Evolutionary conservation across 2,113 vertebrate species (phyloP), one percentile per base, ranked within the genome.

Genomic region (Tetrao urogallus): DNA sequence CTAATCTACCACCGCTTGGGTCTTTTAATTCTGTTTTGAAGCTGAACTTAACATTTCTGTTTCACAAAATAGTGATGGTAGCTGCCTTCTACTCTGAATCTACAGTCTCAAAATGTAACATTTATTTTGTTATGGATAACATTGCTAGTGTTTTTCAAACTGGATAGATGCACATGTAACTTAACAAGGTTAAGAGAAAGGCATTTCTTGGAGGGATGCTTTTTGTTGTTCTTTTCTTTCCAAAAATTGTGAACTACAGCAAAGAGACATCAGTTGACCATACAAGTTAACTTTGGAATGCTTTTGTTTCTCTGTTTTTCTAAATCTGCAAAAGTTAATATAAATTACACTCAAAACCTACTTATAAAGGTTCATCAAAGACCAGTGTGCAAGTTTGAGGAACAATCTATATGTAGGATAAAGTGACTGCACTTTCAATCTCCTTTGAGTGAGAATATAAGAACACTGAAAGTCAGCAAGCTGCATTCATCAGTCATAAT

Each of bases 401-500:
- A 57, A 25, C 4, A 2, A 16, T 42, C 17, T 28, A 38, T 38
- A 38, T 38, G 38, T 38, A 34, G 11, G 8, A 8, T 30, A 8
- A 6, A 2, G 3, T 63, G 57, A 36, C 11, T 40, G 7, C 10
- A 10, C 1, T 50, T 61, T 81, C 54, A 45, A 34, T n/a, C 40
- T 84, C 15, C 21, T 38, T 5, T 74, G 61, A 70, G 13, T 61
- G 18, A 45, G 10, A 61, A 61, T 4, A 57, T 34, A 45, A 12
- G 45, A 36, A 34, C 66, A 34, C 18, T 42, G 71, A 42, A 70
- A 40, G 28, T 11, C 9, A 61, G 8, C 5, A 16, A 88, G 4
- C 11, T 47, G 38, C 10, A 6, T 60, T 43, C 0, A 0, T 52
- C 64, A 4, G 0, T 60, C 16, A 34, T 0, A 0, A 52, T 9